These are phyloP conservation scores for Nemopilema nomurai DNA, from an alignment of 30 jellyfish, hydroid and myxozoan species.

Conservation along the genomic window DNA sequence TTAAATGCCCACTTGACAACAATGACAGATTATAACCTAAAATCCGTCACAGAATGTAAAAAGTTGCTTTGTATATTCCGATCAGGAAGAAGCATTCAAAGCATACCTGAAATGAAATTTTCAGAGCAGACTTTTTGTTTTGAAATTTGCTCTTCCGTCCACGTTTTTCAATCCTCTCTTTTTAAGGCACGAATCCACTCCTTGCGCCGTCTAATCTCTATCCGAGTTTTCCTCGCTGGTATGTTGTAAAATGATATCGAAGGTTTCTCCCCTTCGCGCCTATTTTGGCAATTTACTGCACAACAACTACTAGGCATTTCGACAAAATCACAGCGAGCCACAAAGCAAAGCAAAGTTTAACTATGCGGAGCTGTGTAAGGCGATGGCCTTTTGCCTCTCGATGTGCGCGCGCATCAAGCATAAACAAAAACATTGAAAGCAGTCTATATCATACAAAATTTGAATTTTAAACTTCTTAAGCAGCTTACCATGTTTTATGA, in stretches of 20 bases:
- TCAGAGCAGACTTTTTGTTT: constrained; percentile 35
- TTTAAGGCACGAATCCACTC: constrained; percentile 63
- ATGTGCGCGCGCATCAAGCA: constrained; percentile 48
- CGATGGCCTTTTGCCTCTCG: constrained; percentile 32
- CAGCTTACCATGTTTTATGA: no score
- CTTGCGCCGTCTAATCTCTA: constrained; percentile 40
- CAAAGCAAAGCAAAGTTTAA: neutral
- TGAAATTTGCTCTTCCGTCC: constrained; percentile 55
- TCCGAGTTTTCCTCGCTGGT: constrained; percentile 52
- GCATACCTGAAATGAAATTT: constrained; percentile 49
- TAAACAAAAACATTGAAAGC: constrained; percentile 14
- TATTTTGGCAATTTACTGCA: constrained; percentile 37
- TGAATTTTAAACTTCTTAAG: no score
- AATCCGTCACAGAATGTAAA: neutral
- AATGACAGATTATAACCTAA: neutral
- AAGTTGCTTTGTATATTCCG: neutral
- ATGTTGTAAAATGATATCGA: constrained; percentile 32
- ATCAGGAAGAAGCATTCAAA: neutral
- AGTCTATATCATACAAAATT: no score
- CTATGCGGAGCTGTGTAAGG: constrained; percentile 9
- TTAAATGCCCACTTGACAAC: neutral
- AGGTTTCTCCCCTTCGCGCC: neutral
- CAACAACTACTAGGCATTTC: constrained; percentile 68
- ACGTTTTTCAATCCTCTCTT: constrained; percentile 43
- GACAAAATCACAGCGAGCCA: constrained; percentile 2